Conservation (phyloP, 30 jellyfish, hydroid and myxozoan species). For the Chrysaora quinquecirrha region DNA sequence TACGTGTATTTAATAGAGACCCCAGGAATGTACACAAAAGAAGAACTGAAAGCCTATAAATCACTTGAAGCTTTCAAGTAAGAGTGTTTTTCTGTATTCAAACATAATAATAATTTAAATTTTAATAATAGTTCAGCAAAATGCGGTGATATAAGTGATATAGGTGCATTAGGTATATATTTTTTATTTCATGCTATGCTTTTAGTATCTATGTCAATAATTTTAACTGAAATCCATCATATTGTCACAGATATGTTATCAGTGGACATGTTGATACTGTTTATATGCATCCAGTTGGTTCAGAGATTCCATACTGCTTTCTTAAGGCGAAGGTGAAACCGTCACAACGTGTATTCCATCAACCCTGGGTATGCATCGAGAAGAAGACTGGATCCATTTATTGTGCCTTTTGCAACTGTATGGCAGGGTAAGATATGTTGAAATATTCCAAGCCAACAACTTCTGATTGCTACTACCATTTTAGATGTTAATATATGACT, state of each 20-base stretch:
- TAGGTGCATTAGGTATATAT: not conserved
- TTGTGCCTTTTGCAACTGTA: constrained; percentile 23
- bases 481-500: not conserved
- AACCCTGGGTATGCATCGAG: constrained; percentile 25
- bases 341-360: constrained; percentile 17
- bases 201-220: not conserved
- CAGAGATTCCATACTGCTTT: constrained; percentile 13
- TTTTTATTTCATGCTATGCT: not conserved
- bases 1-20: not conserved
- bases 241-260: constrained; percentile 22
- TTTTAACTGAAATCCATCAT: not conserved
- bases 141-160: not conserved
- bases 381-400: constrained; percentile 14
- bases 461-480: not conserved
- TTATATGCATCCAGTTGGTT: constrained; percentile 5
- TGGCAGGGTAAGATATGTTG: constrained; percentile 27
- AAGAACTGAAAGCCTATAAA: not conserved
- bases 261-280: constrained; percentile 17
- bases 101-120: not conserved
- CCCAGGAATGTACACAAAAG: not conserved
- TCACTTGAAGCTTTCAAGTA: not conserved
- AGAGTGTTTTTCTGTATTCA: not conserved
- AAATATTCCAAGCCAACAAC: not conserved
- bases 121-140: no score
- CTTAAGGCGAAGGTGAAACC: constrained; percentile 26